Evolutionary conservation across 2,888 invertebrate genomes (phyloP), one percentile per base, ranked within the genome.

Genomic region (Tromatobia lineatoria): DNA sequence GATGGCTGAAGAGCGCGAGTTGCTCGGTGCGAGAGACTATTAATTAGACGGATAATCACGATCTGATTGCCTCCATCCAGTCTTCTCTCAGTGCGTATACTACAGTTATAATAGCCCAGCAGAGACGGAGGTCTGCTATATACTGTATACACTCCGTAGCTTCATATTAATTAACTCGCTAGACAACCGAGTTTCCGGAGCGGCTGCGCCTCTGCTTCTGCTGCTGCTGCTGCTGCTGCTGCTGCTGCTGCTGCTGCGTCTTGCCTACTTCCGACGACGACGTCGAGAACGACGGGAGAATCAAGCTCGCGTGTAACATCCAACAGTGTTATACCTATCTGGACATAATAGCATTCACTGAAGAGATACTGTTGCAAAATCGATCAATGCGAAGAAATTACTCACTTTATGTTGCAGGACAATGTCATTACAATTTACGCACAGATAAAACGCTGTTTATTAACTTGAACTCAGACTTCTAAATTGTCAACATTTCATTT

Each of bases 31-130:
- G 34, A 82, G 80, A 69, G 70, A 64, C 82, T 82, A 86, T 85
- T 86, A 86, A 80, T 86, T 82, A 82, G 73, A 76, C 74, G 82
- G 86, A 86, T 86, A 86, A 86, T 85, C 84, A 84, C 73, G 77
- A 78, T 82, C 77, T 84, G 86, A 86, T 86, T 82, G 86, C 81
- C 79, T 52, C 73, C 81, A 67, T 82, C 80, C 77, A 61, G 78
- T 74, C 82, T 71, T 66, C 25, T 69, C 74, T 64, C 50, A 42
- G 66, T 61, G 54, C 47, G 52, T 74, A 42, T 80, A 69, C 52
- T 67, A 78, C 69, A 73, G 77, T 80, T 80, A 78, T 83, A 73
- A 85, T 77, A 73, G 54, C 50, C 23, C 61, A 57, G 67, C 77
- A 57, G 45, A 78, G 78, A 78, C 67, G 69, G 23, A 52, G 67